Percentiles rank a stretch among this genome's conserved stretches.
Conservation (phyloP, 2,113 vertebrate genomes). For the Larimichthys crocea region DNA sequence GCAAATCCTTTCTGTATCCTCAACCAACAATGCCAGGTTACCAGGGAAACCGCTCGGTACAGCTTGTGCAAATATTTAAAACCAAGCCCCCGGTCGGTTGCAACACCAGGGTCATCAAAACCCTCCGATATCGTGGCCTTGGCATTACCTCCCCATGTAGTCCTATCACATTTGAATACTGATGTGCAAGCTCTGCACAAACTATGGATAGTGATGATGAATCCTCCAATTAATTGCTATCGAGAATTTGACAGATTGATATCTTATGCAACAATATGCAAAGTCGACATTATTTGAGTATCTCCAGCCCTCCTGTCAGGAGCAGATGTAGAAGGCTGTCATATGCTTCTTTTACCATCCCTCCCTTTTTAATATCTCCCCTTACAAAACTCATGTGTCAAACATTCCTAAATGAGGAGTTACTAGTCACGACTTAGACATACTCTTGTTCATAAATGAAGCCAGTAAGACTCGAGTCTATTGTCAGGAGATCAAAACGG, state of each 20-base stretch:
- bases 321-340: background rate
- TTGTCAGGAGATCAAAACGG: background rate
- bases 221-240: background rate
- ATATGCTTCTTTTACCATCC: background rate
- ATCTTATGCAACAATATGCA: background rate
- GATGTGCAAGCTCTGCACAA: background rate
- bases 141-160: background rate
- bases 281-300: background rate
- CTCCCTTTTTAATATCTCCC: background rate
- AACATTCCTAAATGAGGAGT: too few relatives aligned
- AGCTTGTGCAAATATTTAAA: conserved; percentile 46
- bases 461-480: background rate
- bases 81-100: background rate
- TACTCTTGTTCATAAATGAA: background rate
- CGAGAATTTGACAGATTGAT: too few relatives aligned
- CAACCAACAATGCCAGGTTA: conserved; percentile 31
- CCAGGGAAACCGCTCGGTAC: conserved; percentile 31
- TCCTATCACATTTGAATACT: background rate
- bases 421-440: background rate
- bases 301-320: background rate
- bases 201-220: background rate
- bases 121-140: background rate
- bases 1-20: conserved; percentile 23
- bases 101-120: conserved; percentile 9
- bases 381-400: background rate